Evolutionary conservation across 1,140 invertebrate genomes (phyloP), one percentile per base, ranked within the genome.

Genomic region (Drosophila albomicans): DNA sequence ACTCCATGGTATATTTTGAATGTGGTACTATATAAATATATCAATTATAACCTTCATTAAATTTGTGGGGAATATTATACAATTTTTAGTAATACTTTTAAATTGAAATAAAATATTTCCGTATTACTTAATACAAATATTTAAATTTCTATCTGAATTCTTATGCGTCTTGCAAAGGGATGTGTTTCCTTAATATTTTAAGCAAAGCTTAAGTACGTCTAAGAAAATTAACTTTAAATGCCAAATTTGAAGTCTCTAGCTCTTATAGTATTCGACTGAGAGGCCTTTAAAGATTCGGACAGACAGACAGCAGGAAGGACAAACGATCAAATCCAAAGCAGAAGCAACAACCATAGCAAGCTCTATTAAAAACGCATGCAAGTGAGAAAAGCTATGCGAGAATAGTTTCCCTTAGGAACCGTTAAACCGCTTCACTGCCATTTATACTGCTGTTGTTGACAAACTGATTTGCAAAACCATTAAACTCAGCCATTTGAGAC

Each of bases 401-500:
- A 16, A 8, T 16, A 11, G 49, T 52, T 30, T 45, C 46, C 30
- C 15, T 11, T 38, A 49, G 59, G 59, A 48, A 11, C 28, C 35
- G 15, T 38, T 38, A 51, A 35, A 25, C 4, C 1, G 20, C 38
- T 7, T 16, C n/a, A 25, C 32, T 41, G 35, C 13, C 15, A 57
- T 57, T 57, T 57, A 5, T 57, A 57, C 6, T 41, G 13, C 38
- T 46, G 25, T 10, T 45, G 41, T 62, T 69, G 57, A 62, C 57
- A 62, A 69, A 61, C 25, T 43, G 66, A 70, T 70, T 70, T 54
- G 58, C 28, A 52, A 63, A 69, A 69, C 20, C 43, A 45, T 35
- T 41, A 64, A 11, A 7, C 61, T 43, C 20, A 8, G 46, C 59
- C 28, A 13, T 41, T 41, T 41, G 13, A 28, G 32, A 35, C 16